Evolutionary conservation across 2,797 vertebrate genomes (phyloP), one percentile per base, ranked within the genome.

Genomic region (Myripristis jacobus): DNA sequence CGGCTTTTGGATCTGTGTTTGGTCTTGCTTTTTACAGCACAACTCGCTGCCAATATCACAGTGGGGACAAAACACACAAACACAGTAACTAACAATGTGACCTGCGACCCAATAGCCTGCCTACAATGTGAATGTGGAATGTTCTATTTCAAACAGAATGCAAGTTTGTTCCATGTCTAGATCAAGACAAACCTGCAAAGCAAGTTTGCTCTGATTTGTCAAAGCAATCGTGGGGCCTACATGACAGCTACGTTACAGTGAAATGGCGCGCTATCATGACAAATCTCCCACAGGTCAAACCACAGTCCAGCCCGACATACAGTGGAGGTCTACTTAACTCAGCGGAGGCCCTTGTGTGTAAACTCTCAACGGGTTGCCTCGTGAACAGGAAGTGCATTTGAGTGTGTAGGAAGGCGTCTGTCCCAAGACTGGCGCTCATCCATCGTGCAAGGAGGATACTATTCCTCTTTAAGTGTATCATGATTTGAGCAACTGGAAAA

Each of bases 71-170:
- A n/a, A n/a, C n/a, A n/a, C n/a, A n/a, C n/a, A n/a, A n/a, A n/a
- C n/a, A 29, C 27, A 36, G 24, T 31, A 15, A 27, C 4, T 51
- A 1, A 80, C 51, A 13, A 46, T 8, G 19, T 62, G 31, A 78
- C 52, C 54, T 57, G 36, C 15, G 27, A 58, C 56, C 51, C 2
- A 25, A 21, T 36, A 34, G 62, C 66, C 44, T 31, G 43, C 54
- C 60, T 34, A 65, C 0, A 27, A 6, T 41, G 52, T 67, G 75
- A 90, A 87, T 67, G 50, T 34, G 90, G 90, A 91, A 92, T 91
- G 91, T 80, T 74, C 69, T 62, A 70, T 80, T 75, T 80, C 75
- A 75, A 83, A 79, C 54, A 58, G 81, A 51, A 70, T 66, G 25
- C 56, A 70, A 59, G 29, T 22, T 67, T 36, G 44, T 73, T 58